Conservation (phyloP, 2,113 vertebrate species). For the Serranochromis macrocephalus region DNA sequence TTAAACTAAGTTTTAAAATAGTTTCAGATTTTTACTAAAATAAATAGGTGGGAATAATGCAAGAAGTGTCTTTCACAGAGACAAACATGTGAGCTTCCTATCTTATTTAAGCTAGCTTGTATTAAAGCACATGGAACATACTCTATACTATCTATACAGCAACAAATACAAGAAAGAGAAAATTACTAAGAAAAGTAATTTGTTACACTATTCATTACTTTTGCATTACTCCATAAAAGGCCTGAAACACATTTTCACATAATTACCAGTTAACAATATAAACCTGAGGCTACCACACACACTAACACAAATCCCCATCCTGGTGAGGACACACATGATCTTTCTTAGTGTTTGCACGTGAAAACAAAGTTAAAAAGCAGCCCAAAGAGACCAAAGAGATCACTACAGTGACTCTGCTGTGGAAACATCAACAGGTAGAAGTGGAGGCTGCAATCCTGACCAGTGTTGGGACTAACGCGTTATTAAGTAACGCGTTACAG, state of each 20-base stretch:
- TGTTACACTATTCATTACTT: background rate
- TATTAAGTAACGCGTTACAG: no score
- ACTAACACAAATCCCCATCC: background rate
- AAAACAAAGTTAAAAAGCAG: background rate
- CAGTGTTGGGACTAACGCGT: no score
- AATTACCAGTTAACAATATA: background rate
- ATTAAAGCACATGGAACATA: background rate
- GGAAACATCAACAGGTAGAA: background rate
- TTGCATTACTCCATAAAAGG: background rate
- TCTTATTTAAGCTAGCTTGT: background rate
- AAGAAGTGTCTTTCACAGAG: background rate
- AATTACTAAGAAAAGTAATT: background rate
- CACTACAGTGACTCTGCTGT: background rate
- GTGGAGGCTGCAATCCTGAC: background rate
- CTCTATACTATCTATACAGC: background rate
- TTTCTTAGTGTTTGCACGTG: background rate
- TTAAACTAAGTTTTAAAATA: background rate
- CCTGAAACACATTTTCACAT: background rate
- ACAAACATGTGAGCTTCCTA: background rate
- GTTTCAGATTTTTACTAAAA: background rate
- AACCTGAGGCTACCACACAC: background rate
- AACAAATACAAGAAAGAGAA: background rate
- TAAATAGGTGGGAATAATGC: background rate
- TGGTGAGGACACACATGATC: background rate
- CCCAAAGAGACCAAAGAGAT: background rate